Evolutionary conservation across 2,113 vertebrate species (phyloP).

Genomic region (Melanerpes aurifrons): DNA sequence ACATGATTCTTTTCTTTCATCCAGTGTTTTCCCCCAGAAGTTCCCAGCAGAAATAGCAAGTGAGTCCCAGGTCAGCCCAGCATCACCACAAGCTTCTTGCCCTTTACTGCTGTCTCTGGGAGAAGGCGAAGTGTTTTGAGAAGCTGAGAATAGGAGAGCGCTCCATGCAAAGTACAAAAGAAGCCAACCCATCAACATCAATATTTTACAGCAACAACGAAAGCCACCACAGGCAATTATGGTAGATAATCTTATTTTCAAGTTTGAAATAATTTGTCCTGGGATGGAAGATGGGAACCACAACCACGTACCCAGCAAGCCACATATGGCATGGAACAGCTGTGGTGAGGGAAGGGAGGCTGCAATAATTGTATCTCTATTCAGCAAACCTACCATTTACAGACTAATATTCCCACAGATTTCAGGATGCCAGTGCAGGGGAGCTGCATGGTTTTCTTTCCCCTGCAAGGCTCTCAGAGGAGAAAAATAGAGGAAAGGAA

Average conservation of each 20-base stretch:
- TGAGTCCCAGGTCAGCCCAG: background rate
- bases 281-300: background rate
- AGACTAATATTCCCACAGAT: background rate
- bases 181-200: background rate
- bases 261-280: constrained; percentile 27
- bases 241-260: constrained; percentile 18
- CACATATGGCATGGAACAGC: background rate
- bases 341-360: background rate
- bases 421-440: background rate
- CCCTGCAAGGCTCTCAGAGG: background rate
- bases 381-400: background rate
- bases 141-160: background rate
- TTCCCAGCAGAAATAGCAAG: background rate
- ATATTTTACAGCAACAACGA: background rate
- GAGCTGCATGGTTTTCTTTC: background rate
- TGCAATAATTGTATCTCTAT: background rate
- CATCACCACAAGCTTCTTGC: background rate
- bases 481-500: background rate
- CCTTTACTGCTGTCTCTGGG: background rate
- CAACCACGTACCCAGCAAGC: constrained; percentile 7
- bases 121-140: background rate
- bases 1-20: background rate
- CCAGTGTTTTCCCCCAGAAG: background rate
- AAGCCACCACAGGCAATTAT: background rate
- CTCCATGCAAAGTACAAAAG: background rate